Evolutionary conservation across 2,888 invertebrate genomes (phyloP).

Genomic region (Archips xylosteana): DNA sequence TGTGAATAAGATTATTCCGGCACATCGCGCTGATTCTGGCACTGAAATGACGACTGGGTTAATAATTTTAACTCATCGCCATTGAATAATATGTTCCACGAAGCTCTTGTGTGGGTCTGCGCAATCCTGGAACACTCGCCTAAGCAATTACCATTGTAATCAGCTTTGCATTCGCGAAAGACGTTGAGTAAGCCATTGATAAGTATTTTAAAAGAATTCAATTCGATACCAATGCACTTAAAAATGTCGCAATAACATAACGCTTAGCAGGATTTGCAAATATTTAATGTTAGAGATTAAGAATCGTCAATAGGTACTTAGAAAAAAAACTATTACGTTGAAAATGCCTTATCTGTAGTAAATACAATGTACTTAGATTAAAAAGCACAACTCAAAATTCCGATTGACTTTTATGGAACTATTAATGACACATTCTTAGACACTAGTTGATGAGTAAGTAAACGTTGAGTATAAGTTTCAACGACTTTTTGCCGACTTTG

Average conservation of each 20-base stretch:
- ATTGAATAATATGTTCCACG: conserved; percentile 53
- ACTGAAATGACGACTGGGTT: conserved; percentile 57
- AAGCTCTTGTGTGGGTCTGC: conserved; percentile 58
- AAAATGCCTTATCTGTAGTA: neutral
- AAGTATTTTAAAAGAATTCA: conserved; percentile 40
- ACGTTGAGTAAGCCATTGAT: conserved; percentile 66
- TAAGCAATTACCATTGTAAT: conserved; percentile 75
- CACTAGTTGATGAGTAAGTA: conserved; percentile 22
- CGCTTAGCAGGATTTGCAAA: neutral
- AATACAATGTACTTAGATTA: conserved; percentile 8
- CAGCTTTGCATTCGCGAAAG: conserved; percentile 72
- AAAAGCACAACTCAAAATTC: neutral
- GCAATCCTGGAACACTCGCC: conserved; percentile 71
- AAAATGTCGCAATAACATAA: conserved; percentile 17
- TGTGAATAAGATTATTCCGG: neutral
- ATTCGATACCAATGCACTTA: conserved; percentile 20
- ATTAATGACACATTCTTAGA: conserved; percentile 33
- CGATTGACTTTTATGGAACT: conserved; percentile 19
- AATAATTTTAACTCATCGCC: conserved; percentile 47
- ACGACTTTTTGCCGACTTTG: conserved; percentile 20
- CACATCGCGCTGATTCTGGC: conserved; percentile 48
- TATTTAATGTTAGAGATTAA: neutral
- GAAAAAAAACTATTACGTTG: no score
- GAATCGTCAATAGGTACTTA: neutral
- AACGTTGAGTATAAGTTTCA: neutral